Evolutionary conservation across 2,888 invertebrate species (phyloP), one percentile per base, ranked within the genome.

Genomic region (Acronicta aceris): DNA sequence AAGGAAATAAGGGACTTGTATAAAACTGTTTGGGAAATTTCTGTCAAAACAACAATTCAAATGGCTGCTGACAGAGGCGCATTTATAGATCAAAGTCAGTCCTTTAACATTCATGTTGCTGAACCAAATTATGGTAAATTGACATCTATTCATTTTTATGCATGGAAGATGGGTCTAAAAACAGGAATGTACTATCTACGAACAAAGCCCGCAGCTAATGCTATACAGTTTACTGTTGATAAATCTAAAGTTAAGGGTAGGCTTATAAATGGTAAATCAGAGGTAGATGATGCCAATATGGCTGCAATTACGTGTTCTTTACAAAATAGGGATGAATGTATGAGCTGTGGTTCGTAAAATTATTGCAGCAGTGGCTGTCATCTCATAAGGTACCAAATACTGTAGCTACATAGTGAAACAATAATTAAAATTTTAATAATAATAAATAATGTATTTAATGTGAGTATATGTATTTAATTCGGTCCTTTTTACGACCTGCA

Each of bases 161-260:
- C 98, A 0, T 99, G 99, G 99, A 97, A 98, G 92, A 96, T 97
- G 91, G 99, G 99, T 4, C 94, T 99, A 60, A 99, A 99, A 94
- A 99, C 99, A 1, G 99, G 99, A 52, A 99, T 99, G 99, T 99
- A 99, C 90, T 99, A 99, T 88, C 94, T 99, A 71, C 96, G 99
- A 51, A 99, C 99, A 0, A 99, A 99, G 87, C 98, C 99, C 7
- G 99, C 99, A 0, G 98, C 98, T 1, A 97, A 98, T 88, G 98
- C 99, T 6, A 98, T 99, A 77, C 99, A 99, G 87, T 99, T 99
- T 89, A 99, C 99, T 0, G 99, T 99, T 0, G 99, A 99, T 89
- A 99, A 99, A 87, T 83, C 89, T 1, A 93, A 92, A 80, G 88
- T 87, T 7, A 86, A 79, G 66, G 79, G 74, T 2, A 82, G 66